Evolutionary conservation across 2,888 invertebrate genomes (phyloP).

Genomic region (Synanthedon myopaeformis): DNA sequence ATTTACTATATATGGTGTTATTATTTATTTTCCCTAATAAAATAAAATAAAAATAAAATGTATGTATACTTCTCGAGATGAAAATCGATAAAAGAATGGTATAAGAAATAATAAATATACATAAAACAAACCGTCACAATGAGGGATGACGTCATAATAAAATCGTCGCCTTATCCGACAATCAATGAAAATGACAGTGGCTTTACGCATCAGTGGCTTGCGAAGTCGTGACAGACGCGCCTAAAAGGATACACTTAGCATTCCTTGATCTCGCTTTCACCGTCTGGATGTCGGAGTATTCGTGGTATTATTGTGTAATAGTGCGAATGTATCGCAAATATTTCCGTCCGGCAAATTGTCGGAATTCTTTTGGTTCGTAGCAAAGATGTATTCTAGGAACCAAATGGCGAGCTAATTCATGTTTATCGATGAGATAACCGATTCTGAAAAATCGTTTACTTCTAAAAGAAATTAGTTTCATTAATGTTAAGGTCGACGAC

Average conservation of each 20-base stretch:
- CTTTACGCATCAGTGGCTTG: slow-evolving; percentile 5
- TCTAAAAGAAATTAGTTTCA: too few relatives aligned
- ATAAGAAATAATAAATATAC: too few relatives aligned
- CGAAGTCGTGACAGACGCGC: slow-evolving; percentile 6
- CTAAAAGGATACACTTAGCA: slow-evolving; percentile 10
- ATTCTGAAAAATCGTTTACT: too few relatives aligned
- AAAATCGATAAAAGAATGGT: too few relatives aligned
- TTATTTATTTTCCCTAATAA: too few relatives aligned
- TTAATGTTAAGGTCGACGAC: too few relatives aligned
- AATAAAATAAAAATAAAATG: too few relatives aligned
- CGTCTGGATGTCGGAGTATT: slow-evolving; percentile 6
- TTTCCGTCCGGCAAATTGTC: background rate
- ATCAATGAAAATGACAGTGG: slow-evolving; percentile 7
- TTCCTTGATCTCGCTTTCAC: slow-evolving; percentile 11
- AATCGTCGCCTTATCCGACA: slow-evolving; percentile 1
- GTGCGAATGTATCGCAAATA: background rate
- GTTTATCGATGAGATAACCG: too few relatives aligned
- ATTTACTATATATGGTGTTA: too few relatives aligned
- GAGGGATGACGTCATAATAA: too few relatives aligned
- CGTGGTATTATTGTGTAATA: slow-evolving; percentile 4
- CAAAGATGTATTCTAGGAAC: background rate
- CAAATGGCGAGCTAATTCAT: background rate
- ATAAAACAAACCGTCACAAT: too few relatives aligned
- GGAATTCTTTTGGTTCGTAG: background rate
- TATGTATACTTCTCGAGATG: too few relatives aligned